Percentiles rank a stretch among this genome's conserved stretches.
These are phyloP conservation scores for Brenthis daphne DNA, from an alignment of 2,888 invertebrate genomes.

Conservation along the genomic window DNA sequence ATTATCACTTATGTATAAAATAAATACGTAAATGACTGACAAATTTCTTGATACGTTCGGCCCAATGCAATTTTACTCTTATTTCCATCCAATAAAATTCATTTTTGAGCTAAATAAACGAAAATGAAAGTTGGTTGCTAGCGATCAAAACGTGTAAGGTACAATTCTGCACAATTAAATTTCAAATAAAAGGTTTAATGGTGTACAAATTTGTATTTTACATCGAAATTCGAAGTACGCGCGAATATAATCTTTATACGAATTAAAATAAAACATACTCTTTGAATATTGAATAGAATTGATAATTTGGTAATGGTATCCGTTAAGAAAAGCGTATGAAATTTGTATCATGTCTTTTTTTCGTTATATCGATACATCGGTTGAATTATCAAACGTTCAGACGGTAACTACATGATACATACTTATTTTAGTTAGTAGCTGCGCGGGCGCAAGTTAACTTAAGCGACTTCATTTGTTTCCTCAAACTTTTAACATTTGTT, in stretches of 20 bases:
- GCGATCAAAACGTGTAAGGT: constrained; percentile 65
- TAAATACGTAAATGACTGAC: constrained; percentile 45
- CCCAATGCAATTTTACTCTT: constrained; percentile 7
- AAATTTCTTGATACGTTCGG: constrained; percentile 8
- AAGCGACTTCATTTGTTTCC: too few species aligned
- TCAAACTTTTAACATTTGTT: too few species aligned
- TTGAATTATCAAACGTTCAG: not conserved
- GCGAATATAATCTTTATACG: constrained; percentile 27
- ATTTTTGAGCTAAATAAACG: constrained; percentile 16
- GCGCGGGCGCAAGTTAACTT: too few species aligned
- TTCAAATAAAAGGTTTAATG: constrained; percentile 62
- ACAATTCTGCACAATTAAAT: constrained; percentile 76
- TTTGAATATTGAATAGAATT: constrained; percentile 3
- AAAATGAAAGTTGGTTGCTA: constrained; percentile 45
- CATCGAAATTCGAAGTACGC: constrained; percentile 1
- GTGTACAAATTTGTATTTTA: constrained; percentile 36
- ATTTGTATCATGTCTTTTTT: constrained; percentile 64
- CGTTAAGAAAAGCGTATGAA: constrained; percentile 72
- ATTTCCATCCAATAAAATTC: constrained; percentile 19
- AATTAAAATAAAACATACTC: constrained; percentile 21
- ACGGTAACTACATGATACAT: not conserved
- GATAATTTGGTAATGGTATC: constrained; percentile 41
- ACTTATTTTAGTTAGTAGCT: too few species aligned
- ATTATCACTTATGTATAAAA: constrained; percentile 49
- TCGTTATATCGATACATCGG: not conserved